phyloP scores from a whole-genome alignment of 2,797 vertebrate genomes.

The Cebuella pygmaea region DNA sequence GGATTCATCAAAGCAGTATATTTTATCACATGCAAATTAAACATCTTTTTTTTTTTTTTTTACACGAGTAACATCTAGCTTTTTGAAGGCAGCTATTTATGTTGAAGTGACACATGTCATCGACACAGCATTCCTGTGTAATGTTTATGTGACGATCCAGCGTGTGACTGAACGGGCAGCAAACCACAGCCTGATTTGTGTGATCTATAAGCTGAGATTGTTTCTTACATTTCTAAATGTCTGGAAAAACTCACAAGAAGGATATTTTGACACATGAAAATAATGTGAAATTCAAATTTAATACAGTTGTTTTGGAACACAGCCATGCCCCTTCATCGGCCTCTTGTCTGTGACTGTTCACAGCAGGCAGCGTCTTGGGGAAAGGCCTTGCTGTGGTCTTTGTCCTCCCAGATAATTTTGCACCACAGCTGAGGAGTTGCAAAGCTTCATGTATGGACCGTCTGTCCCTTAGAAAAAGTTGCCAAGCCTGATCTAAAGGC shows the following conservation, averaged over 20 bases:
- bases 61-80: not conserved
- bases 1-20: not conserved
- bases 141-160: not conserved
- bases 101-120: not conserved
- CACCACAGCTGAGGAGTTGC: accelerated
- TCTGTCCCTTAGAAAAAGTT: not conserved
- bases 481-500: not conserved
- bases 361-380: not conserved
- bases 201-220: accelerated
- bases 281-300: not conserved
- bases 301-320: not conserved
- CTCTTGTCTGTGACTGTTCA: not conserved
- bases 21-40: not conserved
- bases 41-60: not conserved
- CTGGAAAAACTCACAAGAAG: not conserved
- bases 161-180: not conserved
- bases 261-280: not conserved
- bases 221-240: not conserved
- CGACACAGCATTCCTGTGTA: not conserved
- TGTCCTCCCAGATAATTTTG: not conserved
- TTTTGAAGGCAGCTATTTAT: not conserved
- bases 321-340: not conserved
- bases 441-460: not conserved
- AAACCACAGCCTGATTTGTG: accelerated
- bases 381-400: not conserved